Evolutionary conservation across 2,113 vertebrate genomes (phyloP), one percentile per base, ranked within the genome.

Genomic region (Agapornis roseicollis): DNA sequence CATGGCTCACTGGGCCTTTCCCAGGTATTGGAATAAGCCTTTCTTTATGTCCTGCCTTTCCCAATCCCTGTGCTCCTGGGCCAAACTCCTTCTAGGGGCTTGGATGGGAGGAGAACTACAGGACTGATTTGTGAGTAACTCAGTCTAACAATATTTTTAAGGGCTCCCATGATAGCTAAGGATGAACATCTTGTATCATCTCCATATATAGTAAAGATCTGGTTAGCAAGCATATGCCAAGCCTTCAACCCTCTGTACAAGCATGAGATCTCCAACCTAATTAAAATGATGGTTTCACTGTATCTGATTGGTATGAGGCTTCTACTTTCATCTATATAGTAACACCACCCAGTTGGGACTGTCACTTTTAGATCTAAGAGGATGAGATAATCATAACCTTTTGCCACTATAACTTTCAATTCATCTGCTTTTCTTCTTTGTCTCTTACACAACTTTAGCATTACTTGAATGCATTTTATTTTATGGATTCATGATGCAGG

Each of bases 361-460:
- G 86, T 53, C 72, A 37, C 27, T 25, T 91, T 76, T 82, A 95
- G 65, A 93, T 94, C 58, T 66, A 88, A 93, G 82, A 93, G 86
- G 63, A 94, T 96, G 95, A 97, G 95, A 89, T 96, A 95, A 94
- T 93, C 80, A 88, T 94, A 85, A 96, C 92, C 93, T 96, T 94
- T 92, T 90, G 53, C 72, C 90, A 78, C 81, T 85, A 88, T 84
- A 89, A 85, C 85, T 93, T 95, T 97, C 82, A 91, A 78, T 95
- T 80, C 44, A 71, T 91, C 78, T 92, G 74, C 60, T 92, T 95
- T 94, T 77, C 83, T 91, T 91, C 78, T 82, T 83, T 58, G 65
- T 70, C 69, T 70, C 11, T 97, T 93, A 95, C 10, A 66, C 64
- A 92, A 87, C 85, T 92, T 96, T 87, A 94, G 44, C 66, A 60